phyloP scores from a whole-genome alignment of 1,140 invertebrate species.

The Drosophila pachea region DNA sequence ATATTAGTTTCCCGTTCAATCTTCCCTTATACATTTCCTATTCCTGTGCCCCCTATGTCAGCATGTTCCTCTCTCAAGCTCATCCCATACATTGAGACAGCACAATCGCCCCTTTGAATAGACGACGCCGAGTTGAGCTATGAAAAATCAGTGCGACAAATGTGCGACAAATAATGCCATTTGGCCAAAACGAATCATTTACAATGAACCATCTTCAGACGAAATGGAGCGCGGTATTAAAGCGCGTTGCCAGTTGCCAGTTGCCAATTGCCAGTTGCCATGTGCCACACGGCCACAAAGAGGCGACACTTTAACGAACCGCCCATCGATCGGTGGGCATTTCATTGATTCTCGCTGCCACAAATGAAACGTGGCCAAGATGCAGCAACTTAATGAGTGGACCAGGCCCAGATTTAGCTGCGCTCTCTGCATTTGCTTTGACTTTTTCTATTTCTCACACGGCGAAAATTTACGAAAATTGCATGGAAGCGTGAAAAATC shows the following conservation, averaged over 20 bases:
- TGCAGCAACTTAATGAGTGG: constrained; percentile 60
- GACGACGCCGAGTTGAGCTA: constrained; percentile 17
- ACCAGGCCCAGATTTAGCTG: constrained; percentile 14
- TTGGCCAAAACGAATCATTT: constrained; percentile 78
- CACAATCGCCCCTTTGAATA: constrained; percentile 30
- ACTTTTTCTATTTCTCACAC: constrained; percentile 1
- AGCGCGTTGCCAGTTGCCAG: constrained; percentile 4
- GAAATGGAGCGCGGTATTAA: constrained; percentile 69
- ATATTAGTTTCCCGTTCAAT: background rate
- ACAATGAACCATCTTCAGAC: constrained; percentile 75
- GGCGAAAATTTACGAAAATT: constrained; percentile 60
- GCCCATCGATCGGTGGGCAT: constrained; percentile 8
- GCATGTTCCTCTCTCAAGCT: too few relatives aligned
- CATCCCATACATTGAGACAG: too few relatives aligned
- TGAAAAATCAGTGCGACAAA: constrained; percentile 76
- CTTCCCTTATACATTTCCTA: too few relatives aligned
- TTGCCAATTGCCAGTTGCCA: constrained; percentile 2
- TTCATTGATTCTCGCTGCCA: constrained; percentile 32
- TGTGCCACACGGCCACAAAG: constrained; percentile 33
- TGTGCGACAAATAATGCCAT: constrained; percentile 67
- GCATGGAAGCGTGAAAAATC: constrained; percentile 75
- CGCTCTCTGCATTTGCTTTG: background rate
- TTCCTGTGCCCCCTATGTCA: too few relatives aligned
- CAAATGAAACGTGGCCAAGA: constrained; percentile 70
- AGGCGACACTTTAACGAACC: constrained; percentile 30